Evolutionary conservation across 2,113 vertebrate species (phyloP).

Genomic region (Ammodramus savannarum): DNA sequence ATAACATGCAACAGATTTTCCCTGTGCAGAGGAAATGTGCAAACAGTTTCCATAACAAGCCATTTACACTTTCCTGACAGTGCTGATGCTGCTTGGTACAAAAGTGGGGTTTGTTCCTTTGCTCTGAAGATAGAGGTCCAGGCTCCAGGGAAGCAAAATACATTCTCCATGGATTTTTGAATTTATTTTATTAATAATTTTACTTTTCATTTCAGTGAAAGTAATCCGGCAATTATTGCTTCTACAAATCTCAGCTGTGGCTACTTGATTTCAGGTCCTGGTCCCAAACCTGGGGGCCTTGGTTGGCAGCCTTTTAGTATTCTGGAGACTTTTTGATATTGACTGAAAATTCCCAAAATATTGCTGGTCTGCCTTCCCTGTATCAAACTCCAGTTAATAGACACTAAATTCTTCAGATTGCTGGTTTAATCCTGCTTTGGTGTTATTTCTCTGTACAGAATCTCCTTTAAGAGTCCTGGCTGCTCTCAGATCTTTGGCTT

Average conservation of each 20-base stretch:
- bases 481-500: neutral
- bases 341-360: neutral
- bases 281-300: neutral
- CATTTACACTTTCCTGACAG: neutral
- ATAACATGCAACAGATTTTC: neutral
- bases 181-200: neutral
- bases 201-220: neutral
- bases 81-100: neutral
- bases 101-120: neutral
- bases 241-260: neutral
- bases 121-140: neutral
- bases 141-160: neutral
- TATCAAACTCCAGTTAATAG: neutral
- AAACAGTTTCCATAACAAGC: neutral
- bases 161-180: neutral
- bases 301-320: neutral
- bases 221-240: neutral
- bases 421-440: neutral
- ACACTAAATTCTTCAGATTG: neutral
- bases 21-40: neutral
- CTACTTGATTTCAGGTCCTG: neutral
- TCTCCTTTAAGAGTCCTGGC: neutral
- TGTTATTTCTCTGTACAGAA: neutral
- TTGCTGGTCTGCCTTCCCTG: neutral
- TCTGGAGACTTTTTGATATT: neutral